Conservation (phyloP, 2,113 vertebrate genomes). For the Poecile atricapillus region DNA sequence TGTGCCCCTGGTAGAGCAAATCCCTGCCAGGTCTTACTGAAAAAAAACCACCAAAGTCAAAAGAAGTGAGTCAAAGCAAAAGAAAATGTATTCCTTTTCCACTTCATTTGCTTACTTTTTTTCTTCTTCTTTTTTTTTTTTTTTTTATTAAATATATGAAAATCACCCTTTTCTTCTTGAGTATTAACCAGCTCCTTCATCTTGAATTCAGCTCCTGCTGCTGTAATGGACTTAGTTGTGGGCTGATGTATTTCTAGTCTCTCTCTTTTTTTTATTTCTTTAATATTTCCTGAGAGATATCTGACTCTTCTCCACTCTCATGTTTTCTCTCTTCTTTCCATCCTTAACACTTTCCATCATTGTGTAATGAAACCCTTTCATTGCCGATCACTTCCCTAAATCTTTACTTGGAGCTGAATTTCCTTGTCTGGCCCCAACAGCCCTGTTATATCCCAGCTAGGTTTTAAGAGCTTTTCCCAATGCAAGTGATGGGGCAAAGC, state of each 20-base stretch:
- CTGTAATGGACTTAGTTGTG: not conserved
- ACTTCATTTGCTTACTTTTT: not conserved
- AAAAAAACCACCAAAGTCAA: not conserved
- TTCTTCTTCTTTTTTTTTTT: not conserved
- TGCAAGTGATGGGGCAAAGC: not conserved
- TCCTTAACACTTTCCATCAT: not conserved
- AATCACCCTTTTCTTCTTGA: not conserved
- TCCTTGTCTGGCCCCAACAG: not conserved
- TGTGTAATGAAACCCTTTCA: not conserved
- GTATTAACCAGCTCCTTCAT: not conserved
- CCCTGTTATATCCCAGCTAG: not conserved
- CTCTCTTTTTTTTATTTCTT: not conserved
- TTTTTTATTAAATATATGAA: not conserved
- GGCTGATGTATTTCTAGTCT: slow-evolving; percentile 15
- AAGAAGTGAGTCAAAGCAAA: not conserved
- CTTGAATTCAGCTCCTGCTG: slow-evolving; percentile 34
- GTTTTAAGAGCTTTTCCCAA: not conserved
- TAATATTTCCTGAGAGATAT: slow-evolving; percentile 10
- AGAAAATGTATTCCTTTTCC: not conserved
- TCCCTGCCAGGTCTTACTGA: not conserved
- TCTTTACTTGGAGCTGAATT: not conserved
- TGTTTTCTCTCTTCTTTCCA: not conserved
- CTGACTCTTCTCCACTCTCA: not conserved
- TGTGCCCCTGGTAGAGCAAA: not conserved
- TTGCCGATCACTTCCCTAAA: not conserved